Percentiles rank a stretch among this genome's conserved stretches.
These are phyloP conservation scores for Parazoanthus darwini DNA, from an alignment of 92 coral and sea anemone genomes.

Conservation along the genomic window DNA sequence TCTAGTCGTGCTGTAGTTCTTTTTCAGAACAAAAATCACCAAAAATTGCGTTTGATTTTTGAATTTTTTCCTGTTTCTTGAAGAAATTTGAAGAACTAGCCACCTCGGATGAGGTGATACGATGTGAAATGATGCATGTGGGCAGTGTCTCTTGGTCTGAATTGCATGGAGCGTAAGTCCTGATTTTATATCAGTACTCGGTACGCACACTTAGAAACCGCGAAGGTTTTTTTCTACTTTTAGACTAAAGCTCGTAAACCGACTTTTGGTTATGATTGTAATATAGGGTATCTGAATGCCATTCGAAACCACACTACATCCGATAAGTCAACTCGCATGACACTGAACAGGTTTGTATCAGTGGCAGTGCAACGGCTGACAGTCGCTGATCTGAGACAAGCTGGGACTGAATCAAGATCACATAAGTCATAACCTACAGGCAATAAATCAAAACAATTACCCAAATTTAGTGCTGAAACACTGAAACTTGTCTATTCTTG, in stretches of 20 bases:
- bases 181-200: not conserved
- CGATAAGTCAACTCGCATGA: not conserved
- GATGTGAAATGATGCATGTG: not conserved
- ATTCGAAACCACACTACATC: not conserved
- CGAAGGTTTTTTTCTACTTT: not conserved
- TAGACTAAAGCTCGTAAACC: not conserved
- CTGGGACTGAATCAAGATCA: slow-evolving; percentile 20
- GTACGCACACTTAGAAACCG: not conserved
- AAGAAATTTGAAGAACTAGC: not conserved
- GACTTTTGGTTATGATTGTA: not conserved
- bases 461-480: slow-evolving; percentile 10
- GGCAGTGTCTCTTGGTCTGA: not conserved
- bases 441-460: not conserved
- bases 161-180: not conserved
- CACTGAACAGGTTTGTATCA: not conserved
- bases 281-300: not conserved
- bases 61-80: not conserved
- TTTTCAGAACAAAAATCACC: not conserved
- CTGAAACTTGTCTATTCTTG: slow-evolving; percentile 20
- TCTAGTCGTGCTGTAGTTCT: not conserved
- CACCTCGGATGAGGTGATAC: not conserved
- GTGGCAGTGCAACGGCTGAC: not conserved
- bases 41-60: not conserved
- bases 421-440: not conserved
- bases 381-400: slow-evolving; percentile 2